These are phyloP conservation scores for mouse (Mus musculus) DNA, from an alignment of 2,113 vertebrate genomes.

Conservation along the genomic window GRCm39 chr13:58106001-58106500, in stretches of 20 bases:
- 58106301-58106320: not conserved
- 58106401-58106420: not conserved
- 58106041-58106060: not conserved
- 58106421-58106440: not conserved
- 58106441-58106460: not conserved
- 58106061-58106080: not conserved
- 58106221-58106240: not conserved
- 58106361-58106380: not conserved
- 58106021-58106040: not conserved
- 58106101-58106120: not conserved
- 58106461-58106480: not conserved
- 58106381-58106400: not conserved
- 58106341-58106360: slow-evolving; percentile 30
- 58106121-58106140: not conserved
- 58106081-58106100: not conserved
- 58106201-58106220: not conserved
- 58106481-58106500: not conserved
- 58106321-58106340: slow-evolving; percentile 26
- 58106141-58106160: not conserved
- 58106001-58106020: not conserved
- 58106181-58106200: not conserved
- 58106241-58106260: slow-evolving; percentile 1
- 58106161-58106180: not conserved
- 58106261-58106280: not conserved
- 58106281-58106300: not conserved